Evolutionary conservation across 2,113 vertebrate genomes (phyloP).

Genomic region (Peromyscus californicus): DNA sequence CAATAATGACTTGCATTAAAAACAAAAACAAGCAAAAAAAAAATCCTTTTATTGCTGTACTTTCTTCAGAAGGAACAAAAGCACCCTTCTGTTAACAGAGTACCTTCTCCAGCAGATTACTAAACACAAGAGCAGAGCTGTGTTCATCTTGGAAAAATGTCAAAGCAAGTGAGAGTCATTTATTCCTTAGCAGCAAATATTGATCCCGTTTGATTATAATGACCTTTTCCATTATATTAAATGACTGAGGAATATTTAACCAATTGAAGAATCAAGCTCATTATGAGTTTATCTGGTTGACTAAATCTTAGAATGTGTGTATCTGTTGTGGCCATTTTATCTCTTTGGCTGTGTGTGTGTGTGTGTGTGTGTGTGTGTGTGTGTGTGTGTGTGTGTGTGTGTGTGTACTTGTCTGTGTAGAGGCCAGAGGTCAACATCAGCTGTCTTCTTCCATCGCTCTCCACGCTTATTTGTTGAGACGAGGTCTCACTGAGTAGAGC

Average conservation of each 20-base stretch:
- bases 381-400: background rate
- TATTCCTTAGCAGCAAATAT: conserved; percentile 80
- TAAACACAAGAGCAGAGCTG: background rate
- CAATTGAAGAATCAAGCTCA: conserved; percentile 70
- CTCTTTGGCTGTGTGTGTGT: background rate
- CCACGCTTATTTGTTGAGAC: background rate
- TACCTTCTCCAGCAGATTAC: background rate
- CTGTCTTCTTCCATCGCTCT: background rate
- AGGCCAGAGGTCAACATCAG: background rate
- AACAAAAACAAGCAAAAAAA: background rate
- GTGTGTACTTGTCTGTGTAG: background rate
- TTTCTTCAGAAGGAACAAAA: background rate
- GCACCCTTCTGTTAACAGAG: background rate
- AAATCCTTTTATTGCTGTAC: background rate
- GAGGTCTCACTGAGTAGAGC: background rate
- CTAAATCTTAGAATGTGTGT: background rate
- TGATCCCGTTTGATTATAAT: conserved; percentile 75
- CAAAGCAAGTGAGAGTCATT: conserved; percentile 65
- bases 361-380: background rate
- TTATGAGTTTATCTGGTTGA: accelerated
- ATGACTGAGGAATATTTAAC: conserved; percentile 74
- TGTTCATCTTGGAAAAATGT: conserved; percentile 58
- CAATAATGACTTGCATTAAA: background rate
- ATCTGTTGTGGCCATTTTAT: background rate
- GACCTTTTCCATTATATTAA: conserved; percentile 73